Base-by-base conservation (phyloP, 1,140 invertebrate genomes). In the Drosophila pallidifrons region DNA sequence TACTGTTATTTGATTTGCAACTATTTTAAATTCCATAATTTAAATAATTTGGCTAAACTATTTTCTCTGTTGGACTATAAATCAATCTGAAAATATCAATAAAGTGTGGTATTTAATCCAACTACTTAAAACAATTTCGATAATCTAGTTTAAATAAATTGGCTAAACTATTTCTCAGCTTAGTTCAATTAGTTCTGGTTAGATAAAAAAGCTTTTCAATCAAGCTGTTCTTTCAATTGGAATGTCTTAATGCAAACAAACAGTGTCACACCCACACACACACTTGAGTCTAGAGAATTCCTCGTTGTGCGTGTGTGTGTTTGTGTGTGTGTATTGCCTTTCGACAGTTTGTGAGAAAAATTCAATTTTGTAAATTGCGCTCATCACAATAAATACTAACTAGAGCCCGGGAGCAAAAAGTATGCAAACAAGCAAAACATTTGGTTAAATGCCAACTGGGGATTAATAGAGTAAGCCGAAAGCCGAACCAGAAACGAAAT, bases 391-490 rank as follows among this genome's bases (percentile, higher is more conserved):
- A 67, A 57, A 63, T 68, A 57, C 64, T 66, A 55, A 55, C 51
- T 41, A 67, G 38, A 45, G 20, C 16, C 46, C 46, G 38, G 52
- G 20, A 52, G 38, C 20, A 38, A 32, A 74, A 51, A 66, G 54
- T 46, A 66, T 54, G 60, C 46, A 57, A 69, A 49, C 30, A 63
- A 28, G 72, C 59, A 49, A 49, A 79, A 71, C 55, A 76, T 79
- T 79, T 79, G 67, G 66, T 71, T 76, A 79, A 79, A 79, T 79
- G 67, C 67, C 77, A 76, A 76, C 77, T 67, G 43, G 77, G 77
- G 77, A 79, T 79, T 79, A 79, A 79, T 79, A 79, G 61, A 76
- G 67, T 57, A 55, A 61, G 60, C 47, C 66, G 57, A 65, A 59
- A 49, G 55, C 41, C 41, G 35, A 47, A 51, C 35, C 46, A 65